Evolutionary conservation across 2,113 vertebrate genomes (phyloP).

Genomic region (Lophura nycthemera): DNA sequence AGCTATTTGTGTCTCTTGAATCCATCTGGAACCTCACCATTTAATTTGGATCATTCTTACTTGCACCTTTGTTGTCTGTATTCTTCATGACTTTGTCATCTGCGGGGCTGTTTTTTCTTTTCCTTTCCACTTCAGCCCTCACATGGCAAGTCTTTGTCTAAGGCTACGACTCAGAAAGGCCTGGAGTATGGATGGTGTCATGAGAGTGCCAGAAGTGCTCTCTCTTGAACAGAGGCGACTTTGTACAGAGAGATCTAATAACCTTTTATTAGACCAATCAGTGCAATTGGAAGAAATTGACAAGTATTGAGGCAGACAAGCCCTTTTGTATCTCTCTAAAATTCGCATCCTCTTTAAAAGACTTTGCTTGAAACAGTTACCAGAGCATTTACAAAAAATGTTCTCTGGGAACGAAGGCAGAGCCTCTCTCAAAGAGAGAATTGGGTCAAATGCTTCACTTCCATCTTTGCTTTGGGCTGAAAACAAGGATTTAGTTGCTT

Average conservation of each 20-base stretch:
- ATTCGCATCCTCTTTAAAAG: conserved; percentile 28
- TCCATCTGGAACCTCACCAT: conserved; percentile 10
- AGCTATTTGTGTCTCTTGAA: not conserved
- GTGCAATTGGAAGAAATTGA: not conserved
- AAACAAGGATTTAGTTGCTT: not conserved
- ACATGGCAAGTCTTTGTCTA: conserved; percentile 28
- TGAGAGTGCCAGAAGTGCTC: conserved; percentile 12
- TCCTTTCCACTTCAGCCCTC: not conserved
- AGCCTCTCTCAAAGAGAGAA: not conserved
- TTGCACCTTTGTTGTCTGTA: conserved; percentile 13
- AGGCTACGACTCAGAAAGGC: conserved; percentile 4
- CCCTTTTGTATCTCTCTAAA: conserved; percentile 23
- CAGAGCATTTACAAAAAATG: not conserved
- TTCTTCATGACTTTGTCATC: conserved; percentile 6
- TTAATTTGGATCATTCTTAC: conserved; percentile 40
- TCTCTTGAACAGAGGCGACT: conserved; percentile 5
- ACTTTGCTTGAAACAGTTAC: not conserved
- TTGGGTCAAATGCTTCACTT: not conserved
- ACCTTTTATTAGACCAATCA: conserved; percentile 32
- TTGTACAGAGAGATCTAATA: conserved; percentile 27
- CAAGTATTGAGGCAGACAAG: not conserved
- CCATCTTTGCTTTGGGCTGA: not conserved
- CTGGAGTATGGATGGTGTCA: not conserved
- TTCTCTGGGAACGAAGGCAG: not conserved
- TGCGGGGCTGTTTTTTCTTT: not conserved